Evolutionary conservation across 92 coral and sea anemone genomes (phyloP).

Genomic region (Umimayanthus kanabou): DNA sequence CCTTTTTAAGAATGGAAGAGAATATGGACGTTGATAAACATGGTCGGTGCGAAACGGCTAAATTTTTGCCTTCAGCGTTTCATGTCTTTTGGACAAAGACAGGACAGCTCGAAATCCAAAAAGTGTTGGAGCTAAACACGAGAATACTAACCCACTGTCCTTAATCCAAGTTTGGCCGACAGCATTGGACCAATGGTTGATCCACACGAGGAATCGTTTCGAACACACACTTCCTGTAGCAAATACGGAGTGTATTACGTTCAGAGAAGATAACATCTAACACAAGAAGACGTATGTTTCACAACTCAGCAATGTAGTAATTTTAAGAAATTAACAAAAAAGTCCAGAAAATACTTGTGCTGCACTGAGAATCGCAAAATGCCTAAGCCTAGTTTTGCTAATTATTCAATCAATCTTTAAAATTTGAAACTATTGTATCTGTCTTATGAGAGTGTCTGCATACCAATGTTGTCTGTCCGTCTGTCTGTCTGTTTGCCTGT

Average conservation of each 20-base stretch:
- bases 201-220: slow-evolving; percentile 97
- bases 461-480: background rate
- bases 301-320: background rate
- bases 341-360: background rate
- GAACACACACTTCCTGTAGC: slow-evolving; percentile 83
- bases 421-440: background rate
- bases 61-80: too few relatives aligned
- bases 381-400: background rate
- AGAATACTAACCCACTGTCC: slow-evolving; percentile 79
- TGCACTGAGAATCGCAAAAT: background rate
- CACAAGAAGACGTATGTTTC: background rate
- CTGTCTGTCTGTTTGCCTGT: background rate
- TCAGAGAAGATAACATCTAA: background rate
- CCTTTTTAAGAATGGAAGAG: too few relatives aligned
- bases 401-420: too few relatives aligned
- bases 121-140: background rate
- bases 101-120: background rate
- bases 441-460: background rate
- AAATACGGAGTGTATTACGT: background rate
- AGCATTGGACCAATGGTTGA: slow-evolving; percentile 95
- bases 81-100: background rate
- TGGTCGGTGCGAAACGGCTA: too few relatives aligned
- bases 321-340: too few relatives aligned
- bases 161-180: slow-evolving; percentile 92
- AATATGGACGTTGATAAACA: too few relatives aligned